These are phyloP conservation scores for Drosophila kurseongensis DNA, from an alignment of 1,140 invertebrate genomes.

Conservation along the genomic window DNA sequence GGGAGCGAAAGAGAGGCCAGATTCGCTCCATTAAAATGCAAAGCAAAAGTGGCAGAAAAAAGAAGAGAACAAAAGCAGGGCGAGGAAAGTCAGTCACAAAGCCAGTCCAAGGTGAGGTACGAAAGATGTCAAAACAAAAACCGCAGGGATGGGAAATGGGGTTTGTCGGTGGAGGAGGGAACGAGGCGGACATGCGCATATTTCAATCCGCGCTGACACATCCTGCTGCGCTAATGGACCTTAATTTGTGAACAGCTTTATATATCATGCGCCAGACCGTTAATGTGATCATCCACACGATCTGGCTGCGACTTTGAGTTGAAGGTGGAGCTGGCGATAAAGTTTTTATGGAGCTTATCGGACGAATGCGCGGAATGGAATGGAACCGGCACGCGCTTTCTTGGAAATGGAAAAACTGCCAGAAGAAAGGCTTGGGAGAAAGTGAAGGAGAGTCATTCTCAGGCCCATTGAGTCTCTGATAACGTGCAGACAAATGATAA, in stretches of 20 bases:
- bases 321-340: conserved; percentile 53
- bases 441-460: conserved; percentile 10
- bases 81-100: conserved; percentile 34
- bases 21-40: conserved; percentile 77
- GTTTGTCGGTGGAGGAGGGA: background rate
- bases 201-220: conserved; percentile 81
- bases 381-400: conserved; percentile 70
- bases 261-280: conserved; percentile 78
- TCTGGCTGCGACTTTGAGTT: conserved; percentile 31
- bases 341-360: conserved; percentile 75
- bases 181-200: conserved; percentile 70
- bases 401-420: conserved; percentile 53
- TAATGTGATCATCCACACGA: conserved; percentile 83
- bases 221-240: conserved; percentile 82
- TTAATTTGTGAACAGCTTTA: conserved; percentile 83
- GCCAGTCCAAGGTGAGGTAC: conserved; percentile 43
- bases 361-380: conserved; percentile 45
- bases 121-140: conserved; percentile 81
- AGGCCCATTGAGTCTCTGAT: conserved; percentile 46
- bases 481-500: conserved; percentile 78
- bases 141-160: conserved; percentile 49
- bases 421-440: background rate
- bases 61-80: conserved; percentile 35
- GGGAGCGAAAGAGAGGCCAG: conserved; percentile 28
- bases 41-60: conserved; percentile 44